Evolutionary conservation across 2,797 vertebrate species (phyloP).

Genomic region (Lates japonicus): DNA sequence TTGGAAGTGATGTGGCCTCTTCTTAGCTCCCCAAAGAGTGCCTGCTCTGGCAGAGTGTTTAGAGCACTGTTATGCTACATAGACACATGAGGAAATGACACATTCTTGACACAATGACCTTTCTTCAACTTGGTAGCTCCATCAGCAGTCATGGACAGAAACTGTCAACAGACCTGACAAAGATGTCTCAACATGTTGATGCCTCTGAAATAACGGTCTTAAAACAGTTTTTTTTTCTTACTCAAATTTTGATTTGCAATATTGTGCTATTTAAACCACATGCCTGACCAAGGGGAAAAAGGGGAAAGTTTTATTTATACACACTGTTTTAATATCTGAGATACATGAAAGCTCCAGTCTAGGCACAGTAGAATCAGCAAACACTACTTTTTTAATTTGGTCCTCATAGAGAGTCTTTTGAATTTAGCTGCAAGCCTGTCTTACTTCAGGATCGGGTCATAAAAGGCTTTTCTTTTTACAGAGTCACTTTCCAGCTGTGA

Average conservation of each 20-base stretch:
- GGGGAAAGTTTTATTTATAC: constrained; percentile 13
- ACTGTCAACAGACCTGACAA: constrained; percentile 38
- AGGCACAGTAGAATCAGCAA: constrained; percentile 23
- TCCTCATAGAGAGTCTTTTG: constrained; percentile 44
- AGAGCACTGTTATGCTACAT: constrained; percentile 28
- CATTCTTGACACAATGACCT: constrained; percentile 63
- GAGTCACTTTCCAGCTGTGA: constrained; percentile 70
- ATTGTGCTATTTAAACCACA: neutral
- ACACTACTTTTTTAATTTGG: constrained; percentile 21
- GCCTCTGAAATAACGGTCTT: neutral
- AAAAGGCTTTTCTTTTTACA: constrained; percentile 55
- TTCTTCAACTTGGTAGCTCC: constrained; percentile 37
- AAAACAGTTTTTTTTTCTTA: neutral
- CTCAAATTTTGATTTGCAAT: neutral
- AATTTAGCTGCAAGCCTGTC: constrained; percentile 58
- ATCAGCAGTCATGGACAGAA: constrained; percentile 43
- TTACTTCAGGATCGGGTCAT: constrained; percentile 62
- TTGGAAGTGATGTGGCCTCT: constrained; percentile 56
- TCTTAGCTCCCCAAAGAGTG: constrained; percentile 54
- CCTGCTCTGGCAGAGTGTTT: constrained; percentile 61
- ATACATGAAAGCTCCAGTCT: constrained; percentile 23
- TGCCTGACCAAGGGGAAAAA: neutral
- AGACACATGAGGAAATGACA: constrained; percentile 51
- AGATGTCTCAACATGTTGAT: constrained; percentile 22
- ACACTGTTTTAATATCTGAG: constrained; percentile 14